A percentile compares a stretch with the other conserved stretches of the same genome.
phyloP scores from a whole-genome alignment of 2,888 invertebrate genomes.

The Desoria tigrina region DNA sequence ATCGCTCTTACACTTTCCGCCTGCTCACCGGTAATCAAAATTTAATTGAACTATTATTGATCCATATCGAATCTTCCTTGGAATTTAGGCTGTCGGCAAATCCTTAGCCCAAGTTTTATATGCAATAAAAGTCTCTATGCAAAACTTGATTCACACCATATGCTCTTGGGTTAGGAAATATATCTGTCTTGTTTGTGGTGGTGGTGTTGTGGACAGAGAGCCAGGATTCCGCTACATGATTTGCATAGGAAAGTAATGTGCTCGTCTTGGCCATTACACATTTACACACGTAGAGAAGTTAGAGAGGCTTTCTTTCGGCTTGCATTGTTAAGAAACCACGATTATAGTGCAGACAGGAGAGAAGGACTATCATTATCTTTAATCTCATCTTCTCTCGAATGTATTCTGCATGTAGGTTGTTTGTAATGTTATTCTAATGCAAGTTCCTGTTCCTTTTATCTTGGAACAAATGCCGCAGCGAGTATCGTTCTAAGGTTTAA shows the following conservation, averaged over 20 bases:
- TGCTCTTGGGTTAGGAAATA: too few relatives aligned
- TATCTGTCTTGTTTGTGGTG: too few relatives aligned
- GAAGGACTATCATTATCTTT: slow-evolving; percentile 6
- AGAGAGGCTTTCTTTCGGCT: too few relatives aligned
- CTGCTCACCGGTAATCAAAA: slow-evolving; percentile 43
- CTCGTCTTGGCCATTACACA: too few relatives aligned
- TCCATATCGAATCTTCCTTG: slow-evolving; percentile 14
- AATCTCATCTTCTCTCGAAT: background rate
- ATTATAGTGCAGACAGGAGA: too few relatives aligned
- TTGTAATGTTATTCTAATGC: too few relatives aligned
- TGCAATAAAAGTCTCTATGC: background rate
- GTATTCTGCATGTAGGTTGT: slow-evolving; percentile 2
- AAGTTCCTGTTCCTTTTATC: background rate
- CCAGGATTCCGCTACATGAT: too few relatives aligned
- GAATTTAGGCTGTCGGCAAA: slow-evolving; percentile 7
- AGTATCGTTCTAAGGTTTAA: too few relatives aligned
- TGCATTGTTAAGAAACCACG: too few relatives aligned
- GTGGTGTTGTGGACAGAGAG: too few relatives aligned
- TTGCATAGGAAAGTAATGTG: too few relatives aligned
- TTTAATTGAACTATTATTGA: slow-evolving; percentile 44
- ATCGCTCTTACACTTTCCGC: slow-evolving; percentile 45
- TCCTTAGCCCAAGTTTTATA: slow-evolving; percentile 18
- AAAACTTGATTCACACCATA: slow-evolving; percentile 11
- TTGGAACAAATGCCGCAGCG: background rate
- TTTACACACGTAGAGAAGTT: too few relatives aligned